A percentile compares a stretch with the other conserved stretches of the same genome.
Evolutionary conservation across 2,888 invertebrate species (phyloP).

Genomic region (Drosophila nigricruria): DNA sequence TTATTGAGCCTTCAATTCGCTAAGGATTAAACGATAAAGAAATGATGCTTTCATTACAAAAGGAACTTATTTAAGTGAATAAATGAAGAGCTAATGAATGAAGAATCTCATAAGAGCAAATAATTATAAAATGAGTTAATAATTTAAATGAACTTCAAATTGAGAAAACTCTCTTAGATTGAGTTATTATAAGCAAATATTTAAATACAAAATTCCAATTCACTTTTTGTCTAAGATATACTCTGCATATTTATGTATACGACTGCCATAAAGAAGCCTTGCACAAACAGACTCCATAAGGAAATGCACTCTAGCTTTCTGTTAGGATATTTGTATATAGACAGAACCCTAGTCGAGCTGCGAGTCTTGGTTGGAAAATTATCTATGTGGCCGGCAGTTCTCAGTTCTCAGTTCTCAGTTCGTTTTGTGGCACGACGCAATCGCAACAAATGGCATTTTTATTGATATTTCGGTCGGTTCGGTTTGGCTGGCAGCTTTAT

Average conservation of each 20-base stretch:
- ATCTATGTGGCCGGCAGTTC: constrained; percentile 44
- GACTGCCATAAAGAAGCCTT: background rate
- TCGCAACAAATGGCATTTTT: constrained; percentile 81
- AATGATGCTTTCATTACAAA: too few relatives aligned
- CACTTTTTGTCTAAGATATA: too few relatives aligned
- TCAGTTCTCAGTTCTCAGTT: constrained; percentile 25
- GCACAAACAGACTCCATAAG: background rate
- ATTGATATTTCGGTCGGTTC: constrained; percentile 78
- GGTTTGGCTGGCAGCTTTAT: constrained; percentile 64
- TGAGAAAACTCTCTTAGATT: background rate
- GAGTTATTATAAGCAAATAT: too few relatives aligned
- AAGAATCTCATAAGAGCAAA: too few relatives aligned
- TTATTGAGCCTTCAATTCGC: too few relatives aligned
- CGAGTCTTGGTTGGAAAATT: constrained; percentile 35
- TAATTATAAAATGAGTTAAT: too few relatives aligned
- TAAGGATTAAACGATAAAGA: too few relatives aligned
- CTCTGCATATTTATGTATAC: background rate
- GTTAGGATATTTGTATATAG: constrained; percentile 20
- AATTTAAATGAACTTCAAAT: too few relatives aligned
- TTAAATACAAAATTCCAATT: too few relatives aligned
- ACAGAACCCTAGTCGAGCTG: constrained; percentile 9
- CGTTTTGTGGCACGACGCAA: constrained; percentile 66
- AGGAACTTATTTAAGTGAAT: too few relatives aligned
- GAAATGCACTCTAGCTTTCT: background rate
- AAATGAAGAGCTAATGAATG: too few relatives aligned